Percentiles rank a stretch among this genome's conserved stretches.
Evolutionary conservation across 2,797 vertebrate genomes (phyloP).

Genomic region (Lagodon rhomboides): DNA sequence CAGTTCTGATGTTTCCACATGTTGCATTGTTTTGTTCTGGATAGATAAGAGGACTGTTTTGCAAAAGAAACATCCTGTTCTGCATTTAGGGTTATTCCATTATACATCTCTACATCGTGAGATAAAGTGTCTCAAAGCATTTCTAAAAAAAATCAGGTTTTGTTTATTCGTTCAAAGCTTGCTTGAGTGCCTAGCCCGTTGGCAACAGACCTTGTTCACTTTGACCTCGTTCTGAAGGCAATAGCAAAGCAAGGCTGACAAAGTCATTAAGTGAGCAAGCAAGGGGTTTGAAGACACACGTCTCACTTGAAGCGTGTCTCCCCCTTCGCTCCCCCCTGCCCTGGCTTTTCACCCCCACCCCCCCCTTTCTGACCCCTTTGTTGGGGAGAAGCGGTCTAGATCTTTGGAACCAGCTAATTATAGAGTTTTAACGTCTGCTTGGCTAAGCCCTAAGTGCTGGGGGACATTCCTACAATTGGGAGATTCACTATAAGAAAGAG

Average conservation of each 20-base stretch:
- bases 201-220: constrained; percentile 36
- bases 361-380: constrained; percentile 78
- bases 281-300: constrained; percentile 58
- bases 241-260: constrained; percentile 54
- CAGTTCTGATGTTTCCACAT: constrained; percentile 28
- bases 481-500: constrained; percentile 48
- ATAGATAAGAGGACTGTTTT: constrained; percentile 34
- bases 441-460: constrained; percentile 72
- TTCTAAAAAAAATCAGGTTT: neutral
- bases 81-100: neutral
- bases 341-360: constrained; percentile 76
- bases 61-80: constrained; percentile 37
- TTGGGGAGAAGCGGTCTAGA: constrained; percentile 67
- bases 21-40: constrained; percentile 32
- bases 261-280: constrained; percentile 81
- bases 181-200: constrained; percentile 7
- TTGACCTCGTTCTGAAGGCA: constrained; percentile 40
- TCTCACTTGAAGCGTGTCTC: constrained; percentile 71
- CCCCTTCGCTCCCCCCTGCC: constrained; percentile 38
- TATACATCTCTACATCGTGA: constrained; percentile 8
- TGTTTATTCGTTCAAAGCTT: neutral
- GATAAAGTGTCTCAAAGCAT: constrained; percentile 22
- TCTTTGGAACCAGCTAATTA: constrained; percentile 84
- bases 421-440: constrained; percentile 81
- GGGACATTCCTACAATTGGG: constrained; percentile 75